Evolutionary conservation across 2,888 invertebrate genomes (phyloP), one percentile per base, ranked within the genome.

Genomic region (Morpho helenor): DNA sequence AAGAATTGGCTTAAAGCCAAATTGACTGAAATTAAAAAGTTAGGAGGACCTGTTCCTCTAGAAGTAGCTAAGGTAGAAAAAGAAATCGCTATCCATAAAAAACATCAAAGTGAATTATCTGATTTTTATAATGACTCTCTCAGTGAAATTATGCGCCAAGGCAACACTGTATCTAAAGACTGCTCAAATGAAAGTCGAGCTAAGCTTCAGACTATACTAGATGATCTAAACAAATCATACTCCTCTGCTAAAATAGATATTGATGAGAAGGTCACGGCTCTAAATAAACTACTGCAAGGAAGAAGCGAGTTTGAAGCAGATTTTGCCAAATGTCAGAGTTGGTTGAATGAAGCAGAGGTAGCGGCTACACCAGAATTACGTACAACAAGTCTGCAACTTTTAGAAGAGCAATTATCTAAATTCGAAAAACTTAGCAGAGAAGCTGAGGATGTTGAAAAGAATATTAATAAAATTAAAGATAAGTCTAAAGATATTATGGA

Each of bases 331-430:
- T 95, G 96, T 75, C 94, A 95, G 65, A 94, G 95, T 69, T 98
- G 98, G 98, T 89, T 98, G 45, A 95, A 96, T 68, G 96, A 98
- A 84, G 96, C 96, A 40, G 97, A 98, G 81, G 95, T 96, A 0
- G 95, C 96, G 3, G 95, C 96, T 1, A 94, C 95, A 8, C 93
- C 95, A 42, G 97, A 97, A 73, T 88, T 97, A 4, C 93, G 96
- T 48, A 93, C 95, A 22, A 94, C 96, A 1, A 96, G 94, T 71
- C 91, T 97, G 22, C 96, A 96, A 68, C 93, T 97, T 0, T 84
- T 98, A 40, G 95, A 97, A 79, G 97, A 98, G 81, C 97, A 98
- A 75, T 84, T 97, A 47, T 92, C 93, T n/a, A 97, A 97, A 85
- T 97, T 96, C 72, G 94, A 95, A 66, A 95, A 94, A 73, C 85